Base-by-base conservation (phyloP, 1,140 invertebrate species). In the Glomeris maerens region DNA sequence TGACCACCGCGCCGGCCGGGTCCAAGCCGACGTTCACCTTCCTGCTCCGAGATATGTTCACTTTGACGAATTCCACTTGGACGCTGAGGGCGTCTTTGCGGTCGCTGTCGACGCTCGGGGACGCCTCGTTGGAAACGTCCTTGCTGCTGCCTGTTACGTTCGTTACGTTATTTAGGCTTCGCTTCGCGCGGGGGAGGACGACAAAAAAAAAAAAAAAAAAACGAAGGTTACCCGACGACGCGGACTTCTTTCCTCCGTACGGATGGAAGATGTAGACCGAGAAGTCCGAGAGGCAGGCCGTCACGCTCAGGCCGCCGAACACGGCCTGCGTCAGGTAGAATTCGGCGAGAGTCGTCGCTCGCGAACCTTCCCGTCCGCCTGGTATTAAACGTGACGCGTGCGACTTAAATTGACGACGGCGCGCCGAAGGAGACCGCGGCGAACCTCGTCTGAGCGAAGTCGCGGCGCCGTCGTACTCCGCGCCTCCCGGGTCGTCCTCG, bases 241-340 rank as follows among this genome's bases (percentile, higher is more conserved):
- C 79, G 3, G 82, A 77, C 58, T 84, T 85, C 64, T 90, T 90
- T 26, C 86, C 87, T 13, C 92, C 91, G 64, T 95, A 96, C 0
- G 92, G 92, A 74, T 98, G 92, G 70, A 96, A 96, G 54, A 98
- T 92, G 66, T 93, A 94, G 1, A 98, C 80, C 1, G 91, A 95
- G 66, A 98, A 98, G 66, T 97, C 90, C 0, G 89, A 86, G 46
- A 98, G 70, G 60, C 87, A 93, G 2, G 88, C 90, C 0, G 91
- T 96, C 0, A 96, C 86, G 65, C 88, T 94, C 0, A 92, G 67
- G 2, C 89, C 89, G 29, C 88, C 89, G 51, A 83, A 80, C 0
- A 80, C 80, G 2, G 51, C 54, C 36, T 57, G 42, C 44, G 44
- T 42, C 5, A 42, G 17, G 17, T 42, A 42, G 10, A 42, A 7